These are phyloP conservation scores for Corythornis vintsioides DNA, from an alignment of 2,113 vertebrate species.

Conservation along the genomic window DNA sequence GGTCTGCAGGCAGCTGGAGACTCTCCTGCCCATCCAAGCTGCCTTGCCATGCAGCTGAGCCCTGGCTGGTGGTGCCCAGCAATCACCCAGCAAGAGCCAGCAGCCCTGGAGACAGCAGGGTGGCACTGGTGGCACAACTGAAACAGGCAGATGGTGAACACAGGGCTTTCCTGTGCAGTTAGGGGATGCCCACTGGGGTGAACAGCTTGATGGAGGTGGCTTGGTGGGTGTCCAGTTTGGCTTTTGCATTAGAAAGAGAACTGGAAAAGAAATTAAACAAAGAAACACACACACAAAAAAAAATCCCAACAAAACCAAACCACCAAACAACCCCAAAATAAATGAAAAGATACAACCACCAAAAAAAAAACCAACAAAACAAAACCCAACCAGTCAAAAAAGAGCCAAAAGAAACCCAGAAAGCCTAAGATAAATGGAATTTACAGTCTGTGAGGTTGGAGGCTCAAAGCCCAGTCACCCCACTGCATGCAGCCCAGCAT, in stretches of 20 bases:
- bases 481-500: background rate
- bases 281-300: background rate
- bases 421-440: background rate
- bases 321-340: background rate
- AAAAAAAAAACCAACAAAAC: background rate
- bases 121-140: background rate
- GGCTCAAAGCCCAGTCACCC: background rate
- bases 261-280: background rate
- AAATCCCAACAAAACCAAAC: background rate
- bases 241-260: background rate
- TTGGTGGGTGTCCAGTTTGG: background rate
- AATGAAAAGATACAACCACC: background rate
- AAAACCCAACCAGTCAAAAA: background rate
- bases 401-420: background rate
- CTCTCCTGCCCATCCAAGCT: rapidly evolving
- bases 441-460: background rate
- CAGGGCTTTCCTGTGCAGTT: background rate
- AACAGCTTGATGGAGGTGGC: background rate
- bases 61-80: background rate
- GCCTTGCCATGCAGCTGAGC: background rate
- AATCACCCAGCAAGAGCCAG: background rate
- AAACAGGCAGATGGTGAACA: background rate
- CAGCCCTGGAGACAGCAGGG: background rate
- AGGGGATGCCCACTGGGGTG: background rate
- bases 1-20: background rate